These are phyloP conservation scores for Pimpla rufipes DNA, from an alignment of 2,888 invertebrate species.

Conservation along the genomic window DNA sequence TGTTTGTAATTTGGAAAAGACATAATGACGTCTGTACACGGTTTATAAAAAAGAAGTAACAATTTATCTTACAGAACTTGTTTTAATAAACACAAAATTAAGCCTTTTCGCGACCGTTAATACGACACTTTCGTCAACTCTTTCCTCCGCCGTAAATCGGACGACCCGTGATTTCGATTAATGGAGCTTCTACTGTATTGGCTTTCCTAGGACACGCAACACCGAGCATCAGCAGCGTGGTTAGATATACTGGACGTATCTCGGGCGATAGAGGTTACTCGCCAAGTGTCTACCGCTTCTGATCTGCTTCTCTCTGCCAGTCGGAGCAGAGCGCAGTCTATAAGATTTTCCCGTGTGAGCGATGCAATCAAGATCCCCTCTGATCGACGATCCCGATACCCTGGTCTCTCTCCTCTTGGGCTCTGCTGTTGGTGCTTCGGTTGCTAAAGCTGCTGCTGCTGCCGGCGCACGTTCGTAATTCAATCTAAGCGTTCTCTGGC, in stretches of 20 bases:
- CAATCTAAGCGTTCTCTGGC: constrained; percentile 55
- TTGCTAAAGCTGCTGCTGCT: constrained; percentile 40
- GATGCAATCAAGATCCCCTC: constrained; percentile 59
- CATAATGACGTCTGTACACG: too few relatives aligned
- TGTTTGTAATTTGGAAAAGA: too few relatives aligned
- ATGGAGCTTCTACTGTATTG: too few relatives aligned
- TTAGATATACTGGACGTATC: constrained; percentile 28
- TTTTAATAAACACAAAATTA: too few relatives aligned
- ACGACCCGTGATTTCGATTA: too few relatives aligned
- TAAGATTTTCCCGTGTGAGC: constrained; percentile 63
- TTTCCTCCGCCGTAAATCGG: too few relatives aligned
- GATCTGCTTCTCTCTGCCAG: constrained; percentile 45
- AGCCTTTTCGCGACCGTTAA: too few relatives aligned
- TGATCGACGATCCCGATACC: constrained; percentile 53
- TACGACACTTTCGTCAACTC: too few relatives aligned
- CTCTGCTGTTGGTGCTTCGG: constrained; percentile 30
- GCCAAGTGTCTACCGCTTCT: constrained; percentile 40
- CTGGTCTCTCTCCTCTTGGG: constrained; percentile 22
- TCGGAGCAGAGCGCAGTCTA: constrained; percentile 25
- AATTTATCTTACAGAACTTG: too few relatives aligned
- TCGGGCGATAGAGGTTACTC: too few relatives aligned
- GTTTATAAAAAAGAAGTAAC: too few relatives aligned
- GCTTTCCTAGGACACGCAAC: constrained; percentile 27
- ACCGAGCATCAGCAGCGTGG: constrained; percentile 20
- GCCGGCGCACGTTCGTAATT: constrained; percentile 62